These are phyloP conservation scores for Pocota personata DNA, from an alignment of 2,888 invertebrate species.

Conservation along the genomic window DNA sequence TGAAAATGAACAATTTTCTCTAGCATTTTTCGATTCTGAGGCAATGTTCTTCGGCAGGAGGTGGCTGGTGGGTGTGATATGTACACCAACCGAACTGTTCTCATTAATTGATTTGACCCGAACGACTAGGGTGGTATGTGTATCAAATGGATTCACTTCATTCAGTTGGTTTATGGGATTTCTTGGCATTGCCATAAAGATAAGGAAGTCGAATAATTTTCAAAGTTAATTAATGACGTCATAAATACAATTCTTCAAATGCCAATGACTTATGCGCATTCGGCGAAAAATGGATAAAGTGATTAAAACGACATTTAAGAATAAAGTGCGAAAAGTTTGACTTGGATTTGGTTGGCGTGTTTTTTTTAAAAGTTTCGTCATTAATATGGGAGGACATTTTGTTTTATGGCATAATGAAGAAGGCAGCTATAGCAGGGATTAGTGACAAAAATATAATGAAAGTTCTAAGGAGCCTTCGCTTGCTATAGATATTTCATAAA, in stretches of 20 bases:
- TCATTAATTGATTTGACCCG: slow-evolving; percentile 30
- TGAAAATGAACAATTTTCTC: no score
- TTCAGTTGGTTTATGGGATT: not conserved
- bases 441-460: no score
- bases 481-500: no score
- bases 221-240: slow-evolving; percentile 4
- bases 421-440: no score
- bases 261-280: not conserved
- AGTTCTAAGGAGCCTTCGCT: no score
- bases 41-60: not conserved
- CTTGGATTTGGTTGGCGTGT: not conserved
- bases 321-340: slow-evolving; percentile 1
- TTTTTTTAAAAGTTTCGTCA: not conserved
- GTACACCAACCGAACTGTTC: no score
- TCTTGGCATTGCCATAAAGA: not conserved
- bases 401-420: no score
- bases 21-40: not conserved
- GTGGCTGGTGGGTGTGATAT: not conserved
- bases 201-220: not conserved
- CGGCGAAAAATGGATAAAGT: not conserved
- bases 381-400: no score
- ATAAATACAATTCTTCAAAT: slow-evolving; percentile 11
- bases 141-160: slow-evolving; percentile 14
- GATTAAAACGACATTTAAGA: slow-evolving; percentile 21
- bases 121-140: not conserved